Evolutionary conservation across 2,888 invertebrate species (phyloP).

Genomic region (Drosophila buzzatii): DNA sequence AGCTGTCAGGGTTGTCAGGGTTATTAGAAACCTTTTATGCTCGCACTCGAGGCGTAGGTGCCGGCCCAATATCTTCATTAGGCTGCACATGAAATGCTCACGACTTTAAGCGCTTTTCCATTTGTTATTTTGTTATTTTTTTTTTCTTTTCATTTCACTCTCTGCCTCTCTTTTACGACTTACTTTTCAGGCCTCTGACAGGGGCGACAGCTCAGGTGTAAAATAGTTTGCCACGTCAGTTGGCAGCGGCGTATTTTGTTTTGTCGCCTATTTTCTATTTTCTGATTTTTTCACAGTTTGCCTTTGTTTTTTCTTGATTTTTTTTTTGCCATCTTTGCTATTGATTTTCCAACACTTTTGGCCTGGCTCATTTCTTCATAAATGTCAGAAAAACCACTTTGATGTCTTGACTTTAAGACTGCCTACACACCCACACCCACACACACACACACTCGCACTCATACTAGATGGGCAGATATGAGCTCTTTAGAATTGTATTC

Average conservation of each 20-base stretch:
- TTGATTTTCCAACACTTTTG: conserved; percentile 72
- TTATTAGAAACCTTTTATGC: conserved; percentile 48
- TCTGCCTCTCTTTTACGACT: neutral
- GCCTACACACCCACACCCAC: conserved; percentile 25
- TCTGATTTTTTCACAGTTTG: conserved; percentile 51
- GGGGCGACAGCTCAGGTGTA: conserved; percentile 75
- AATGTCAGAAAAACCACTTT: conserved; percentile 72
- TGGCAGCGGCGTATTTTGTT: conserved; percentile 48
- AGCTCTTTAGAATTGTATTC: conserved; percentile 43
- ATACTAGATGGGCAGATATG: conserved; percentile 30
- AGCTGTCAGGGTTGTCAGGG: conserved; percentile 72
- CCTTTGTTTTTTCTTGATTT: conserved; percentile 24
- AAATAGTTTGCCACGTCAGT: conserved; percentile 75
- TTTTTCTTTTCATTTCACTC: neutral
- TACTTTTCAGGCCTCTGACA: conserved; percentile 55
- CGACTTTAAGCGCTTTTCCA: conserved; percentile 63
- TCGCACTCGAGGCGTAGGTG: conserved; percentile 1
- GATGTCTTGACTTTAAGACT: conserved; percentile 77
- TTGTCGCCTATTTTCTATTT: conserved; percentile 25
- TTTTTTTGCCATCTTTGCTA: conserved; percentile 28
- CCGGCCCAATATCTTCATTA: conserved; percentile 67
- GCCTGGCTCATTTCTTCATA: conserved; percentile 51
- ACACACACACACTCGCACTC: conserved; percentile 1
- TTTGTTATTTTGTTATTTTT: conserved; percentile 27
- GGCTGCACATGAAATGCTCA: conserved; percentile 17